Evolutionary conservation across 2,888 invertebrate genomes (phyloP).

Genomic region (Apotomis turbidana): DNA sequence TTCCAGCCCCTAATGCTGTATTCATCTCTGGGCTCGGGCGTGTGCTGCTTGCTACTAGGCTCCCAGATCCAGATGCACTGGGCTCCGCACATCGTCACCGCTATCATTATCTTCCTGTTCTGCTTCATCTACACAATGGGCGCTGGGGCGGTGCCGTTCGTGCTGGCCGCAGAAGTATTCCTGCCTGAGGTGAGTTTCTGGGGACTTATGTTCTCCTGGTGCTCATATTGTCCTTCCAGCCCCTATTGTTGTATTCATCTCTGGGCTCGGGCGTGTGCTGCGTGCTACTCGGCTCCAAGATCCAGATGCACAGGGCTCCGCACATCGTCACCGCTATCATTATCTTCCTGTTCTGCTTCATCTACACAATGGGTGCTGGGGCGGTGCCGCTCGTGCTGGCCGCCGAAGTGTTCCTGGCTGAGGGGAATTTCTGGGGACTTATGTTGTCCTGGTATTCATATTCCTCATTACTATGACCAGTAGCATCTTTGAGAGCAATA

Average conservation of each 20-base stretch:
- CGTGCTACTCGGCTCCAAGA: conserved; percentile 60
- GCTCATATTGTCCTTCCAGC: conserved; percentile 20
- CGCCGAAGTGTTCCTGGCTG: conserved; percentile 66
- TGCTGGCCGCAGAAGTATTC: conserved; percentile 61
- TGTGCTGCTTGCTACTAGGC: conserved; percentile 52
- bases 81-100: conserved; percentile 62
- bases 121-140: conserved; percentile 56
- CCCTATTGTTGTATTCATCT: conserved; percentile 52
- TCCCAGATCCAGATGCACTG: conserved; percentile 61
- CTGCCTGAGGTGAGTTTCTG: conserved; percentile 60
- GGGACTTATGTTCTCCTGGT: too few species aligned
- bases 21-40: conserved; percentile 1
- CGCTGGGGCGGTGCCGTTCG: conserved; percentile 63
- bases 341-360: conserved; percentile 56
- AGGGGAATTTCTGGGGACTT: conserved; percentile 52
- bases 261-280: conserved; percentile 54
- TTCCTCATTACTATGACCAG: too few species aligned
- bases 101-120: conserved; percentile 57
- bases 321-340: conserved; percentile 58
- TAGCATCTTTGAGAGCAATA: too few species aligned
- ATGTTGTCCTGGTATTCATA: background rate
- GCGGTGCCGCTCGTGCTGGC: conserved; percentile 63
- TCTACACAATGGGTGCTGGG: conserved; percentile 60
- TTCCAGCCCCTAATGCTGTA: conserved; percentile 16
- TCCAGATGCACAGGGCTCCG: conserved; percentile 64